Percentiles rank a stretch among this genome's conserved stretches.
phyloP scores from a whole-genome alignment of 1,140 invertebrate genomes.

The Andrena cerasifolii region DNA sequence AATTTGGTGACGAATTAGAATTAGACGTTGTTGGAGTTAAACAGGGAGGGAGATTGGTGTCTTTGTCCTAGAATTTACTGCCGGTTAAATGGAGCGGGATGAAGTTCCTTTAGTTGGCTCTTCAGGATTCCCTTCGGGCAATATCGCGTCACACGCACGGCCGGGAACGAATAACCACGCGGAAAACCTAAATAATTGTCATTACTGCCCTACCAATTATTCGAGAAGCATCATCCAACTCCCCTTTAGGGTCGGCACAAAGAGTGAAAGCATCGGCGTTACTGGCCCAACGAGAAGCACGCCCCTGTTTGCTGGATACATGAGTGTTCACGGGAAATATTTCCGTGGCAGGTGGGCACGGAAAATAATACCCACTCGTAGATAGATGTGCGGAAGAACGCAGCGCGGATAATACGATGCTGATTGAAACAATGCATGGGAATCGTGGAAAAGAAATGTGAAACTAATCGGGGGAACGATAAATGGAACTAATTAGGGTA shows the following conservation, averaged over 20 bases:
- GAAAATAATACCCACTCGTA: too few relatives aligned
- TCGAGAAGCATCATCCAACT: conserved; percentile 25
- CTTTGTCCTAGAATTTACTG: background rate
- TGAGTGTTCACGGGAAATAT: conserved; percentile 1
- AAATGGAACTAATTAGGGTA: too few relatives aligned
- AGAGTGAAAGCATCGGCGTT: conserved; percentile 4
- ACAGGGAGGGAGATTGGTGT: too few relatives aligned
- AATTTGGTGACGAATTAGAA: too few relatives aligned
- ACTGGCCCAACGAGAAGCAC: conserved; percentile 1
- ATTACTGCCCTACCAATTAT: conserved; percentile 44
- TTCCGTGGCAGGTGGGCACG: background rate
- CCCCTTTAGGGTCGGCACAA: conserved; percentile 21
- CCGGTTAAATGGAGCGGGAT: background rate
- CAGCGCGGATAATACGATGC: too few relatives aligned
- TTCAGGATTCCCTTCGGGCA: background rate
- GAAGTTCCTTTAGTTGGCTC: background rate
- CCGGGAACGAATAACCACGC: conserved; percentile 26
- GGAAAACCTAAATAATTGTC: conserved; percentile 36
- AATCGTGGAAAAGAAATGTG: too few relatives aligned
- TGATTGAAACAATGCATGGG: too few relatives aligned
- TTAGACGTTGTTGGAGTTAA: too few relatives aligned
- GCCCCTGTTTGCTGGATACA: conserved; percentile 26
- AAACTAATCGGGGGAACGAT: too few relatives aligned
- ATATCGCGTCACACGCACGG: conserved; percentile 16
- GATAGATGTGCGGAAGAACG: too few relatives aligned